These are phyloP conservation scores for Pangasius macronema DNA, from an alignment of 2,797 vertebrate species.

Conservation along the genomic window DNA sequence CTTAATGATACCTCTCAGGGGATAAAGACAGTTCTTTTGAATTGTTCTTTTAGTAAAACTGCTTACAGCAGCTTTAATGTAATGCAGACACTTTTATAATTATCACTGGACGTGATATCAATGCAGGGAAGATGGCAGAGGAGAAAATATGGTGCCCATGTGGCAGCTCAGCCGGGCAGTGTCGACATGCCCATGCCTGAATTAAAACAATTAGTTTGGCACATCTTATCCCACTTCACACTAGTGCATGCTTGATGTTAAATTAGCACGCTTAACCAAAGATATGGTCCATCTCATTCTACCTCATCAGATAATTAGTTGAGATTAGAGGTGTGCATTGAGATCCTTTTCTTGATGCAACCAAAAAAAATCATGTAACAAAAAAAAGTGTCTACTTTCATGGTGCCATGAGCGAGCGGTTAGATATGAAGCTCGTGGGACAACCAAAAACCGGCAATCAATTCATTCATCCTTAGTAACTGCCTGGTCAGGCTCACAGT, in stretches of 20 bases:
- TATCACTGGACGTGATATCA: background rate
- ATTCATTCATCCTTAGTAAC: background rate
- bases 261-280: background rate
- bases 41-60: background rate
- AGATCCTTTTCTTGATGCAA: background rate
- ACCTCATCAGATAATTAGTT: background rate
- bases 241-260: background rate
- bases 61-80: background rate
- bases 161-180: background rate
- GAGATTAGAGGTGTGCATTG: background rate
- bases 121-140: constrained; percentile 5
- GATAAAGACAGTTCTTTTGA: background rate
- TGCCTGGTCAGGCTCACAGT: background rate
- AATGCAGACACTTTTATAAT: background rate
- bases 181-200: constrained; percentile 10
- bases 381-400: background rate
- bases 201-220: constrained; percentile 31
- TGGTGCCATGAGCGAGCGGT: background rate
- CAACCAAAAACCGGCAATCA: background rate
- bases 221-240: background rate
- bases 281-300: background rate
- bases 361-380: background rate
- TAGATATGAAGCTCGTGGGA: background rate
- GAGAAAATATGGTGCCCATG: background rate
- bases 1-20: background rate